Evolutionary conservation across 2,797 vertebrate species (phyloP).

Genomic region (Lepilemur septentrionalis): DNA sequence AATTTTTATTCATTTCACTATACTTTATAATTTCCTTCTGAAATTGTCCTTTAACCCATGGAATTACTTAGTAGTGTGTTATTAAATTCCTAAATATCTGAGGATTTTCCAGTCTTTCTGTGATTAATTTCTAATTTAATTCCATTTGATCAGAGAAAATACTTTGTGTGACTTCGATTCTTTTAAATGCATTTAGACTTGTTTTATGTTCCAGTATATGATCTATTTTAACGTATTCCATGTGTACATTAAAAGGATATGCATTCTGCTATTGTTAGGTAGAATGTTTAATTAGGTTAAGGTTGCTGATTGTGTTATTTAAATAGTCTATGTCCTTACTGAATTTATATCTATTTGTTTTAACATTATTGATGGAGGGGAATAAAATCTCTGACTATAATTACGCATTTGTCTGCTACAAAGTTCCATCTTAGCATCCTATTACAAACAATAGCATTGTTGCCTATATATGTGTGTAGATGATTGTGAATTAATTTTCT

Average conservation of each 20-base stretch:
- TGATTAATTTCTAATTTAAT: not conserved
- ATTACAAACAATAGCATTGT: not conserved
- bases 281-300: not conserved
- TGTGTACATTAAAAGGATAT: not conserved
- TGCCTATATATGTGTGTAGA: not conserved
- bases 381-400: not conserved
- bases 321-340: not conserved
- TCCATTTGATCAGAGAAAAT: not conserved
- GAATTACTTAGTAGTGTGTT: not conserved
- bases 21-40: not conserved
- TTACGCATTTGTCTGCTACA: not conserved
- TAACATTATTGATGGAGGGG: not conserved
- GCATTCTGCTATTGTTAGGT: not conserved
- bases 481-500: not conserved
- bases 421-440: not conserved
- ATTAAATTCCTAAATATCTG: not conserved
- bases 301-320: not conserved
- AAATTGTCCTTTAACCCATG: not conserved
- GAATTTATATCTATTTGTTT: not conserved
- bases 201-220: not conserved
- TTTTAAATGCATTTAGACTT: not conserved
- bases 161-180: not conserved
- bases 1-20: constrained; percentile 7
- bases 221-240: not conserved
- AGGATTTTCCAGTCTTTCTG: not conserved